Base-by-base conservation (phyloP, 2,888 invertebrate species). In the Mystacides longicornis region DNA sequence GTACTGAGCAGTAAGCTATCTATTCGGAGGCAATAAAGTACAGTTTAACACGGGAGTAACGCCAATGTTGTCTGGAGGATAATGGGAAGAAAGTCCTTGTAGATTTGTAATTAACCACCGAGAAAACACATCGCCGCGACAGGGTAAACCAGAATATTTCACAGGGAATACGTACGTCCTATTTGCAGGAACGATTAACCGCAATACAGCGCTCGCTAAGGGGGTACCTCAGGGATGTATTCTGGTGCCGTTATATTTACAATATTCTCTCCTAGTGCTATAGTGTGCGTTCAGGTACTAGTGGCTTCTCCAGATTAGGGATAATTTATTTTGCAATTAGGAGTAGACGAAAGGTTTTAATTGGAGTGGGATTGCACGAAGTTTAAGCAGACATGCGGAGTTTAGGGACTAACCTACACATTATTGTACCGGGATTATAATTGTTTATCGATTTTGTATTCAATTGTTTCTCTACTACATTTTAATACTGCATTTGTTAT, bases 41-140 rank as follows among this genome's bases (percentile, higher is more conserved):
- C n/a, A n/a, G n/a, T n/a, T n/a, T n/a, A n/a, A 52, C 27, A 52
- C 21, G 23, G 11, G 21, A 14, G 7, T 21, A 54, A 18, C 19
- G 46, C 23, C 23, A 27, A 46, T 45, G 27, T 23, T 45, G 45
- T 45, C 45, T 45, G 45, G 45, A 45, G 21, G 18, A 45, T 19
- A 45, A 45, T 19, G 21, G 21, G 45, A 45, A 45, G 52, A 52
- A 46, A 46, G 52, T 54, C 55, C 52, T 51, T 42, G 58, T 50
- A 59, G 56, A 54, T 59, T 59, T 51, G 54, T 51, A 56, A 59
- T 59, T 59, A 59, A 55, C 56, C 54, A 43, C 21, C 49, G 48
- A 31, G 51, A 51, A 43, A 56, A 52, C 43, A 48, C 49, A 37
- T 20, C 37, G 46, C 19, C 21, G 31, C 31, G 54, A 52, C 52